Evolutionary conservation across 2,888 invertebrate species (phyloP).

Genomic region (Leucoma salicis): DNA sequence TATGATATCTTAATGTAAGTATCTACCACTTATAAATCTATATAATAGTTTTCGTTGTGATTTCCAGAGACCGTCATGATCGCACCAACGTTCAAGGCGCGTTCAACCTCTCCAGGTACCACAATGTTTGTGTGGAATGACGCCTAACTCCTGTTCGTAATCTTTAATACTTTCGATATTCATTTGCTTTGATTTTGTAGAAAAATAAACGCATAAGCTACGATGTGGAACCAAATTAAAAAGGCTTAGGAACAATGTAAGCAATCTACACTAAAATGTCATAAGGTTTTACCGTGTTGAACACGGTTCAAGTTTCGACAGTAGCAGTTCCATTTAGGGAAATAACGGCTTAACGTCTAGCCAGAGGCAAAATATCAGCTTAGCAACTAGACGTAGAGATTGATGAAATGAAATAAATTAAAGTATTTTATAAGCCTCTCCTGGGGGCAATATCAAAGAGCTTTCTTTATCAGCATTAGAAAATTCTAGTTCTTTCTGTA

Average conservation of each 20-base stretch:
- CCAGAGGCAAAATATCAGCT: background rate
- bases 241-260: too few relatives aligned
- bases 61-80: conserved; percentile 88
- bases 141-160: conserved; percentile 22
- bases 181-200: conserved; percentile 37
- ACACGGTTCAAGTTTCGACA: conserved; percentile 4
- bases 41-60: conserved; percentile 54
- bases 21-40: too few relatives aligned
- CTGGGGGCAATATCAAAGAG: background rate
- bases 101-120: conserved; percentile 88
- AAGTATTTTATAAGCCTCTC: background rate
- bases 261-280: too few relatives aligned
- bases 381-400: background rate
- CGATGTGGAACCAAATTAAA: background rate
- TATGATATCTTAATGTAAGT: background rate
- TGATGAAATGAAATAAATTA: background rate
- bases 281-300: conserved; percentile 2
- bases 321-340: conserved; percentile 6
- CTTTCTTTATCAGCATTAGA: background rate
- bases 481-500: background rate
- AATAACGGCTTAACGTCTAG: conserved; percentile 1
- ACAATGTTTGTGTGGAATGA: conserved; percentile 31
- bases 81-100: conserved; percentile 91
- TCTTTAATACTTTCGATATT: conserved; percentile 23
- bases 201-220: too few relatives aligned